Evolutionary conservation across 2,113 vertebrate genomes (phyloP), one percentile per base, ranked within the genome.

Genomic region (Neodon shergylaensis): DNA sequence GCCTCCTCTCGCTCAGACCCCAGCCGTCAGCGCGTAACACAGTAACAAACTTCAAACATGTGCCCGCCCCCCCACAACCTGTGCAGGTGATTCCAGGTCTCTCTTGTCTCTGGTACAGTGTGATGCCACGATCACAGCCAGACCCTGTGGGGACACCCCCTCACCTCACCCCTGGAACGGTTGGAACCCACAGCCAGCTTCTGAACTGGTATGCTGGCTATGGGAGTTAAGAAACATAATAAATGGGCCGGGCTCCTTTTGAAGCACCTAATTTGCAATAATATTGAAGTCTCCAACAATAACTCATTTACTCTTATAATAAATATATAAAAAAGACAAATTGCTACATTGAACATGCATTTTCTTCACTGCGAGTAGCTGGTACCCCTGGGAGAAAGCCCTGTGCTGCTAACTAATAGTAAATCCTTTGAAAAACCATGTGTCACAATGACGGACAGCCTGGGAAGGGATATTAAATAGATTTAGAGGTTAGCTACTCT

Each of bases 261-360:
- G 97, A 97, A 97, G 98, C 98, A 98, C 97, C 98, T 99, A 98
- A 99, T 99, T 99, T 98, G 98, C 98, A 98, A 98, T 98, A 99
- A 99, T 98, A 98, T 98, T 98, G 98, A 98, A 98, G 98, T 98
- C 98, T 98, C 97, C 97, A 98, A 99, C 98, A 98, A 99, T 99
- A 98, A 98, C 98, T 99, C 98, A 99, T 99, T 99, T 99, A 98
- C 98, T 99, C 98, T 98, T 98, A 98, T 98, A 98, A 99, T 99
- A 99, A 99, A 99, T 99, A 98, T 99, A 99, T 99, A 98, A 99
- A 98, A 99, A 99, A 99, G 99, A 99, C 98, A 99, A 99, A 99
- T 99, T 98, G 99, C 98, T 98, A 98, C 98, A 98, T 98, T 98
- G 98, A 98, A 98, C 98, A 98, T 98, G 98, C 98, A 99, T 99